phyloP scores from a whole-genome alignment of 1,140 invertebrate genomes.

The Matsumurasca onukii region DNA sequence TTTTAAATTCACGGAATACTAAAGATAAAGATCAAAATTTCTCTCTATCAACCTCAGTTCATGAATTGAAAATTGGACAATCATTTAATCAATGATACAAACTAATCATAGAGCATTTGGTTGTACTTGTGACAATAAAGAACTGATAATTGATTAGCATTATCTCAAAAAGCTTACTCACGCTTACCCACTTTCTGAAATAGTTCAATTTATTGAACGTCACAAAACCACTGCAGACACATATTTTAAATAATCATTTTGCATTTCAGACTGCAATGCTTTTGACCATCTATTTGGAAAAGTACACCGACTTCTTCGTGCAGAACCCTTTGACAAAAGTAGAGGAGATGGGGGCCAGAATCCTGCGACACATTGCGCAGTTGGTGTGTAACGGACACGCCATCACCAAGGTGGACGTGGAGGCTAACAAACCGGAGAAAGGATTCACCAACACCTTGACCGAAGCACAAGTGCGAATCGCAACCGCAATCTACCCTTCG shows the following conservation, averaged over 20 bases:
- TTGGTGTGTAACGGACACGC: conserved; percentile 79
- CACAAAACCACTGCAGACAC: conserved; percentile 14
- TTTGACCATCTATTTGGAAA: conserved; percentile 55
- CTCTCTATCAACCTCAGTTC: too few species aligned
- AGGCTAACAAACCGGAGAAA: conserved; percentile 42
- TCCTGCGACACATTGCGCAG: conserved; percentile 73
- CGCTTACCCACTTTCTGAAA: too few species aligned
- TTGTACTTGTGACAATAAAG: too few species aligned
- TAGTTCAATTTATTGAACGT: background rate
- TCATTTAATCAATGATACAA: too few species aligned
- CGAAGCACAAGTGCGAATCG: conserved; percentile 61
- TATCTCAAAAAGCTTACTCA: too few species aligned
- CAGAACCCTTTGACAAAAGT: conserved; percentile 45
- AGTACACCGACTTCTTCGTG: conserved; percentile 56
- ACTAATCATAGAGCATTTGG: too few species aligned
- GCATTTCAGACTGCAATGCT: conserved; percentile 58
- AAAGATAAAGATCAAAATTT: too few species aligned
- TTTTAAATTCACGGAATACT: too few species aligned
- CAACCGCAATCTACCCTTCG: conserved; percentile 84
- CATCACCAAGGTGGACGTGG: conserved; percentile 53
- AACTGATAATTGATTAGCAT: too few species aligned
- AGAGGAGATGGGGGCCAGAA: conserved; percentile 57
- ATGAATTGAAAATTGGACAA: too few species aligned
- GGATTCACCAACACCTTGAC: conserved; percentile 38
- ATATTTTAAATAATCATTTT: background rate